Evolutionary conservation across 2,113 vertebrate species (phyloP).

Genomic region (Eleginops maclovinus): DNA sequence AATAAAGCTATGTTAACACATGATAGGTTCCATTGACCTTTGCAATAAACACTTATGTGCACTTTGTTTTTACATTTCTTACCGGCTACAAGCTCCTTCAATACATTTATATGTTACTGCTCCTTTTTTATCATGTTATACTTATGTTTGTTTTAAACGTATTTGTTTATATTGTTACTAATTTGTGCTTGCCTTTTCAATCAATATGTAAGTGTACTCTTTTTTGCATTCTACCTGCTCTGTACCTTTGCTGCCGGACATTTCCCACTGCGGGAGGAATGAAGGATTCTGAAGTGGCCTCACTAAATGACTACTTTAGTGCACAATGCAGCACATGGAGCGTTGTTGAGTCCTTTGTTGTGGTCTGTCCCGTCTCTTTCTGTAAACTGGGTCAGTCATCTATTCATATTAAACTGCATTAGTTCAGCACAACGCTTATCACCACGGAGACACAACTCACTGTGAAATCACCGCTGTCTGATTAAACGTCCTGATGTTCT

Average conservation of each 20-base stretch:
- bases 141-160: no score
- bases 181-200: no score
- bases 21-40: background rate
- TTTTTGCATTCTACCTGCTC: no score
- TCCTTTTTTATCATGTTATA: no score
- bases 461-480: slow-evolving; percentile 14
- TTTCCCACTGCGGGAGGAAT: no score
- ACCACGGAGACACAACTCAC: slow-evolving; percentile 21
- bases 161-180: no score
- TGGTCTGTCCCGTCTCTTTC: slow-evolving; percentile 42
- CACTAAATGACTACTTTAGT: slow-evolving; percentile 3
- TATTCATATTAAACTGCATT: slow-evolving; percentile 49
- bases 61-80: no score
- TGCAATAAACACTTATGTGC: no score
- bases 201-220: no score
- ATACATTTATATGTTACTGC: no score
- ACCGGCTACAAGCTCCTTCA: no score
- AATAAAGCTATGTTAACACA: background rate
- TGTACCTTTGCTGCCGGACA: no score
- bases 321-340: background rate
- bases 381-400: slow-evolving; percentile 53
- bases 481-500: slow-evolving; percentile 12
- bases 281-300: background rate
- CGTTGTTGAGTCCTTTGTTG: background rate
- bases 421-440: slow-evolving; percentile 33